These are phyloP conservation scores for Odocoileus virginianus DNA, from an alignment of 2,113 vertebrate genomes.

Conservation along the genomic window DNA sequence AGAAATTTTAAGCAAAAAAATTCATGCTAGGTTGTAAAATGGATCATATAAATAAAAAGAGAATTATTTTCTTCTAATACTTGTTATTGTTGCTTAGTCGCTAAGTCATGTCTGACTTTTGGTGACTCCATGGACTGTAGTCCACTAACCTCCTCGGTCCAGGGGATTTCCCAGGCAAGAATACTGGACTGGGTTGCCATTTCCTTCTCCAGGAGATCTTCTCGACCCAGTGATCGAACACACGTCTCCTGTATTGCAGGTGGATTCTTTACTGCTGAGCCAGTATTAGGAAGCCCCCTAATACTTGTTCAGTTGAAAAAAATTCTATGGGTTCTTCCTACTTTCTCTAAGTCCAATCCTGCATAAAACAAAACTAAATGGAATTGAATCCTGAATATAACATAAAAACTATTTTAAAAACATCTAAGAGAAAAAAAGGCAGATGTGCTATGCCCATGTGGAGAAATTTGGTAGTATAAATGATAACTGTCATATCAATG, in stretches of 20 bases:
- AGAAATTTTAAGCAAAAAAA: not conserved
- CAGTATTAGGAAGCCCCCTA: not conserved
- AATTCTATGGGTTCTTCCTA: not conserved
- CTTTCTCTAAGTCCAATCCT: not conserved
- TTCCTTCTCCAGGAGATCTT: not conserved
- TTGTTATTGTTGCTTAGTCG: not conserved
- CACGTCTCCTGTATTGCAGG: not conserved
- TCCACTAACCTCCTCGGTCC: not conserved
- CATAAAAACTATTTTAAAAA: not conserved
- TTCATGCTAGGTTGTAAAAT: not conserved
- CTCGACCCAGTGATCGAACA: accelerated
- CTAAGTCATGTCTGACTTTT: not conserved
- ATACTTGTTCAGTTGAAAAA: not conserved
- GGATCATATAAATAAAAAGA: not conserved
- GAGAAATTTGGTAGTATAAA: not conserved
- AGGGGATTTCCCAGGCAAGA: not conserved
- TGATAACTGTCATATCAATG: not conserved
- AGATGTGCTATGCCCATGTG: not conserved
- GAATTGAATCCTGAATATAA: not conserved
- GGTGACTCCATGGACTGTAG: not conserved
- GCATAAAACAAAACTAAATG: not conserved
- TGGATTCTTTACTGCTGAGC: accelerated
- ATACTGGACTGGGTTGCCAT: not conserved
- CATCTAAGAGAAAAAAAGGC: not conserved
- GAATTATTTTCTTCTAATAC: not conserved